phyloP scores from a whole-genome alignment of 1,140 invertebrate genomes.

The Heliconius himera region DNA sequence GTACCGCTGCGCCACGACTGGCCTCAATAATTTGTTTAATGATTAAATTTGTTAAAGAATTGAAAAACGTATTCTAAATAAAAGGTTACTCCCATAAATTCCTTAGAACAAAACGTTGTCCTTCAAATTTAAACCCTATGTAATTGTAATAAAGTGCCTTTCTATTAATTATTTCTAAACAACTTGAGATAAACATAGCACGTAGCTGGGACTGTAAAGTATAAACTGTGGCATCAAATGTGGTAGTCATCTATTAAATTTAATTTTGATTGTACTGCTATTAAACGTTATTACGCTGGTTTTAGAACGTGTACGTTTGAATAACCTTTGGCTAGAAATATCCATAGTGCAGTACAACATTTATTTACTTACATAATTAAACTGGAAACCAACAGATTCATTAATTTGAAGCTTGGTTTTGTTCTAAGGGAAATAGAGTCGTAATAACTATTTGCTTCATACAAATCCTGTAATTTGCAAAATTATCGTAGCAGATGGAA shows the following conservation, averaged over 20 bases:
- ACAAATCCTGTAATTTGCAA: too few relatives aligned
- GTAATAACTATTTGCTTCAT: too few relatives aligned
- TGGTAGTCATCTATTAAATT: slow-evolving; percentile 49
- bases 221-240: slow-evolving; percentile 54
- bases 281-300: slow-evolving; percentile 42
- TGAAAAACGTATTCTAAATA: slow-evolving; percentile 14
- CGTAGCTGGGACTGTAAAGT: slow-evolving; percentile 48
- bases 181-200: slow-evolving; percentile 40
- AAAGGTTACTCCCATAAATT: slow-evolving; percentile 17
- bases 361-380: background rate
- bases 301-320: slow-evolving; percentile 39
- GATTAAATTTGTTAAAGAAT: slow-evolving; percentile 2
- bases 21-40: too few relatives aligned
- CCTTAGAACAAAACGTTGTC: background rate
- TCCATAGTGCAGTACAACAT: background rate
- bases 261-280: slow-evolving; percentile 56
- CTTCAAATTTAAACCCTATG: slow-evolving; percentile 12
- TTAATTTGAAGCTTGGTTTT: too few relatives aligned
- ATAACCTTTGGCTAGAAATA: slow-evolving; percentile 44
- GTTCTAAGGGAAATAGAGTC: too few relatives aligned
- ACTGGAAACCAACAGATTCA: too few relatives aligned
- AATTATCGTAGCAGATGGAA: too few relatives aligned
- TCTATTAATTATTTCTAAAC: slow-evolving; percentile 8
- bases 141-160: slow-evolving; percentile 17
- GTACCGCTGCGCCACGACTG: too few relatives aligned